Evolutionary conservation across 2,113 vertebrate genomes (phyloP).

Genomic region (Oophaga pumilio): DNA sequence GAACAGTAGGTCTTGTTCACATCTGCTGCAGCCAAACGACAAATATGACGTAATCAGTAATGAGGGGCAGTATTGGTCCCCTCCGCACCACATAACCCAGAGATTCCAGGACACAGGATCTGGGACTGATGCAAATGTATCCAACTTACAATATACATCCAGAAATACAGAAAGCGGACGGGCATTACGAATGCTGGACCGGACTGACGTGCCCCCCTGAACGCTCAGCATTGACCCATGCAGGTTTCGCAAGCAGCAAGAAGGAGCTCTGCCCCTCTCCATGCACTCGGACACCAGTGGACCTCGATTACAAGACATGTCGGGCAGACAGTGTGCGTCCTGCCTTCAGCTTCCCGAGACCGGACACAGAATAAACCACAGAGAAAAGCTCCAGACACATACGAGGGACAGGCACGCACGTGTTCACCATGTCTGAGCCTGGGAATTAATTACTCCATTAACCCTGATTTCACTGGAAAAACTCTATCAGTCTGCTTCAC

Average conservation of each 20-base stretch:
- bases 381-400: background rate
- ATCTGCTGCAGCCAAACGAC: background rate
- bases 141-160: background rate
- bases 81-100: background rate
- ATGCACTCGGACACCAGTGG: too few relatives aligned
- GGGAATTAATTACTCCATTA: slow-evolving; percentile 19
- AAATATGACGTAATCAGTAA: background rate
- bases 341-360: background rate
- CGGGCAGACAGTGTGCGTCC: background rate
- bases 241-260: background rate
- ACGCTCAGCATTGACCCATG: background rate
- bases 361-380: background rate
- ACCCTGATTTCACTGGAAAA: background rate
- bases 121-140: background rate
- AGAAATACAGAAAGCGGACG: background rate
- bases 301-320: too few relatives aligned
- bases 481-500: background rate
- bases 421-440: background rate
- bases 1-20: background rate
- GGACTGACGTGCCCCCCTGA: background rate
- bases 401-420: too few relatives aligned
- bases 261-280: background rate
- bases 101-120: background rate
- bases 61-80: background rate
- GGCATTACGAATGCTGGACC: too few relatives aligned